These are phyloP conservation scores for Lacerta viridis DNA, from an alignment of 2,797 vertebrate species.

Conservation along the genomic window DNA sequence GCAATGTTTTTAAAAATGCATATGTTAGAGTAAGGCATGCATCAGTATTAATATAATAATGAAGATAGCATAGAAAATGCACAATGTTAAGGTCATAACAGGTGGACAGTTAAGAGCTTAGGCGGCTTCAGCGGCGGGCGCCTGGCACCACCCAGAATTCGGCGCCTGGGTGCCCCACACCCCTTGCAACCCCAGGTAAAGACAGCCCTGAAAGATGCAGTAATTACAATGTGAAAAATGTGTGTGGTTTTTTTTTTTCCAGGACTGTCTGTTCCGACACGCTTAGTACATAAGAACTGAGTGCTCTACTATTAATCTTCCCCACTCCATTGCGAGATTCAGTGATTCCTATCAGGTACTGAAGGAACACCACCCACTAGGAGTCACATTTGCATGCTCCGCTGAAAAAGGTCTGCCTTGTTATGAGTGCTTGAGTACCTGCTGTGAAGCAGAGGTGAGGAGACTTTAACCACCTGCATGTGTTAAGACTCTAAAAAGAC, in stretches of 20 bases:
- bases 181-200: no score
- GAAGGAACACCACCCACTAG: constrained; percentile 69
- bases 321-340: constrained; percentile 48
- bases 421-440: constrained; percentile 74
- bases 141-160: no score
- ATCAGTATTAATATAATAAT: no score
- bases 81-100: no score
- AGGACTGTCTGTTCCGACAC: not conserved
- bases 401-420: constrained; percentile 76
- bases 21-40: no score
- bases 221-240: no score
- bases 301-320: constrained; percentile 36
- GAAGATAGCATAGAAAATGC: no score
- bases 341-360: constrained; percentile 72
- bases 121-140: no score
- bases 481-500: constrained; percentile 74
- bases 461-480: constrained; percentile 80
- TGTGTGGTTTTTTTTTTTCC: not conserved
- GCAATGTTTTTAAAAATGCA: no score
- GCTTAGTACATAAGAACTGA: constrained; percentile 29
- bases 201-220: no score
- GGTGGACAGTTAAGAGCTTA: no score
- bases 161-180: no score
- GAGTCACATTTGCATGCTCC: constrained; percentile 77
- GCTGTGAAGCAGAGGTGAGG: constrained; percentile 81